Evolutionary conservation across 2,888 invertebrate species (phyloP), one percentile per base, ranked within the genome.

Genomic region (Thyatira batis): DNA sequence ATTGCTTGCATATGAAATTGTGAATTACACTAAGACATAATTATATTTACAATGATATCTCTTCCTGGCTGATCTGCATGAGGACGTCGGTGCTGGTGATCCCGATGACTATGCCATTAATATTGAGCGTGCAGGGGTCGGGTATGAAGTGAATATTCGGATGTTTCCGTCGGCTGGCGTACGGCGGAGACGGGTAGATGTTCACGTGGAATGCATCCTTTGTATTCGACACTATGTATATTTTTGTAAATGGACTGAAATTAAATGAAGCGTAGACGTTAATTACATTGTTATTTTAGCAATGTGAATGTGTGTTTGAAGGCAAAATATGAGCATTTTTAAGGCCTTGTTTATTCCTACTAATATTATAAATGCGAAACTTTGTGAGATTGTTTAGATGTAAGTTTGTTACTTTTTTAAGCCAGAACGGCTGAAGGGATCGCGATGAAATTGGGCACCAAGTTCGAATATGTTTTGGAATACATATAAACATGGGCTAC

Each of bases 181-280:
- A 96, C 0, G 97, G 94, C 10, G 96, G 96, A 0, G 97, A 97
- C 3, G 98, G 98, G 83, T 95, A 98, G 0, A 98, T 94, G 49
- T 94, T 93, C 60, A 95, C 93, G 69, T 96, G 95, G 84, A 96
- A 95, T 0, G 94, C 94, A 78, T 98, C 98, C 69, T 94, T 94
- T 57, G 91, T 89, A 43, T 96, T 97, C 3, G 98, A 93, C 20
- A 97, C 94, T 53, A 98, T 79, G 50, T 97, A 93, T 45, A 98
- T 93, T 67, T 95, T 94, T 9, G 95, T 96, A 17, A 84, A 83
- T n/a, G 92, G 92, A 52, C 94, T 95, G 85, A 25, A 90, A 91
- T 60, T 5, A 57, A 46, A 65, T 23, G 23, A 13, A 53, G 20
- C 2, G 0, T 21, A 0, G 4, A 44, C 1, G 3, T 10, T 20